Conservation (phyloP, 2,888 invertebrate genomes). For the Apodemia hepburni region DNA sequence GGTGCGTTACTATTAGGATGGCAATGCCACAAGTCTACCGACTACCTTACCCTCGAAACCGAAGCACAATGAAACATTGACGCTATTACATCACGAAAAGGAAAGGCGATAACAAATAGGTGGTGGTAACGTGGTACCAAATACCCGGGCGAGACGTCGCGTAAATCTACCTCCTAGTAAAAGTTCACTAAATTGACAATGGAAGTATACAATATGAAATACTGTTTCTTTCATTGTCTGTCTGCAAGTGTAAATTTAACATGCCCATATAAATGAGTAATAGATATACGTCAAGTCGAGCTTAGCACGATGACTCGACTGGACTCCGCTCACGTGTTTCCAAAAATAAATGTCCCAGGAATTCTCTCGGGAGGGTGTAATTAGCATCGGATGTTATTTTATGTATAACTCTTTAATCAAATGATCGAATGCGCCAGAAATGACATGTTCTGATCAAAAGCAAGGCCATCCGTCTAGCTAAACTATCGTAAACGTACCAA, state of each 20-base stretch:
- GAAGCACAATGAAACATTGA: too few species aligned
- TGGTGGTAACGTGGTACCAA: too few species aligned
- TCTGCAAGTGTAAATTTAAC: not conserved
- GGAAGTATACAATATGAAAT: too few species aligned
- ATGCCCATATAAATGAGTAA: slow-evolving; percentile 3
- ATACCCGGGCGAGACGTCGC: too few species aligned
- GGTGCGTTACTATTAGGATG: too few species aligned
- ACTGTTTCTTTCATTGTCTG: too few species aligned
- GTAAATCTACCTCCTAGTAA: too few species aligned
- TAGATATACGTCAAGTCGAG: slow-evolving; percentile 6
- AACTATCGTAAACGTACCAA: slow-evolving; percentile 44
- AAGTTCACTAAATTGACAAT: too few species aligned
- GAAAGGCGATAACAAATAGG: too few species aligned
- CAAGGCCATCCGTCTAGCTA: slow-evolving; percentile 48
- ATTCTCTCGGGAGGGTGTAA: slow-evolving; percentile 37
- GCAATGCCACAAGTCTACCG: too few species aligned
- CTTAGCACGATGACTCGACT: slow-evolving; percentile 7
- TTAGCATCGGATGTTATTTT: slow-evolving; percentile 33
- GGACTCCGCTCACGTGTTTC: slow-evolving; percentile 44
- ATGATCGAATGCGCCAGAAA: slow-evolving; percentile 13
- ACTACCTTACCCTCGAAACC: too few species aligned
- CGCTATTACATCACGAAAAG: too few species aligned
- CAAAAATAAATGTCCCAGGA: slow-evolving; percentile 55
- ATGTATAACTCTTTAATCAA: slow-evolving; percentile 14
- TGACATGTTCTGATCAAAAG: slow-evolving; percentile 50